Percentiles rank a stretch among this genome's conserved stretches.
Evolutionary conservation across 2,888 invertebrate genomes (phyloP).

Genomic region (Fragum whitleyi): DNA sequence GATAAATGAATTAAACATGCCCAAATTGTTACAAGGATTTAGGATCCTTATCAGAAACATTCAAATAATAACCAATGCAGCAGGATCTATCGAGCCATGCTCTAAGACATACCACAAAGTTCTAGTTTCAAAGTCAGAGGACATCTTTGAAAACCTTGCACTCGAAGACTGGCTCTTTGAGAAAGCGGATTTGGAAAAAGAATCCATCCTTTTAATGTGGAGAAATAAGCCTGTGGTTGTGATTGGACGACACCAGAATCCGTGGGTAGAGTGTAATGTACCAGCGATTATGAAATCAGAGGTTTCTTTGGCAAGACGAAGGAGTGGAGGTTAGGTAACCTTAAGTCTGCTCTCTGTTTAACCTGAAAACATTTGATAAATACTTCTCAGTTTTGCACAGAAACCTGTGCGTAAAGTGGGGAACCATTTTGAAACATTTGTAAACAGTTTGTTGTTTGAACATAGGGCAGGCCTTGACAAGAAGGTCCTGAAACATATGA

Average conservation of each 20-base stretch:
- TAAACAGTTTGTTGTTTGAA: too few species aligned
- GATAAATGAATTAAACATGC: background rate
- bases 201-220: conserved; percentile 94
- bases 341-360: too few species aligned
- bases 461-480: too few species aligned
- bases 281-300: conserved; percentile 89
- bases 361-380: too few species aligned
- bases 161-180: conserved; percentile 98
- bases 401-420: too few species aligned
- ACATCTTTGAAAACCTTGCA: conserved; percentile 97
- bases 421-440: too few species aligned
- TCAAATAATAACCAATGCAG: background rate
- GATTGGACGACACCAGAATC: conserved; percentile 98
- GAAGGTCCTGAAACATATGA: too few species aligned
- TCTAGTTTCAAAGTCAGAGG: conserved; percentile 92
- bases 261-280: conserved; percentile 96
- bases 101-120: conserved; percentile 51
- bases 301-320: conserved; percentile 93
- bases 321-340: conserved; percentile 91
- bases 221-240: conserved; percentile 97
- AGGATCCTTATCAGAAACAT: background rate
- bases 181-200: conserved; percentile 92
- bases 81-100: background rate
- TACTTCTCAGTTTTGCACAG: too few species aligned
- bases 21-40: background rate